phyloP scores from a whole-genome alignment of 2,113 vertebrate genomes.

The Datnioides undecimradiatus region DNA sequence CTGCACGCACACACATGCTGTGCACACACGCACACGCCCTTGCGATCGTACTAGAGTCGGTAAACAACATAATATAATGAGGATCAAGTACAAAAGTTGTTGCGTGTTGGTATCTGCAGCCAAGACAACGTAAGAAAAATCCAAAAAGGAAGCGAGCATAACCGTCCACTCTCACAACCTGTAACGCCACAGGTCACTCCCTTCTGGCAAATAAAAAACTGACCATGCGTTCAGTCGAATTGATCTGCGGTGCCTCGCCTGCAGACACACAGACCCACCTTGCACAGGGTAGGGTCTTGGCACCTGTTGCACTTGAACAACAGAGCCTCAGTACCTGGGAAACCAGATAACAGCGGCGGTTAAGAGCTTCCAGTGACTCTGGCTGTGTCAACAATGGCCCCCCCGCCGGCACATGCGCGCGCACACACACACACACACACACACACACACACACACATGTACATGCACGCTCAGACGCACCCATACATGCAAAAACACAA shows the following conservation, averaged over 20 bases:
- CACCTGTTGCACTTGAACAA: constrained; percentile 70
- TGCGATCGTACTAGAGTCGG: constrained; percentile 28
- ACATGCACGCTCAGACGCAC: constrained; percentile 42
- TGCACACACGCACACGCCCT: constrained; percentile 35
- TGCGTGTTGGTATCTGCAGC: no score
- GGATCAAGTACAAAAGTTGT: no score
- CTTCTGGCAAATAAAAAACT: neutral
- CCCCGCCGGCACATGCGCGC: constrained; percentile 39
- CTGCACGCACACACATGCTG: constrained; percentile 42
- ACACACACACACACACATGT: constrained; percentile 33
- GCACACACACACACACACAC: constrained; percentile 13
- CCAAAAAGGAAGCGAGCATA: neutral
- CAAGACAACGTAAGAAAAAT: neutral
- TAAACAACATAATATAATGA: neutral
- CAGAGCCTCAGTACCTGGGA: constrained; percentile 74
- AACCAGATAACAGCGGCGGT: constrained; percentile 74
- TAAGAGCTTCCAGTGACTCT: constrained; percentile 59
- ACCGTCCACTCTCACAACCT: neutral
- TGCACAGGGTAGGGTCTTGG: constrained; percentile 48
- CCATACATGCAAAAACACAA: neutral
- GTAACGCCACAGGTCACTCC: neutral
- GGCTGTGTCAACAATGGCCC: constrained; percentile 73
- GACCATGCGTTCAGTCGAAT: constrained; percentile 8
- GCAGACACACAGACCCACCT: constrained; percentile 7
- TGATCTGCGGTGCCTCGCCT: constrained; percentile 13